Percentiles rank a stretch among this genome's conserved stretches.
These are phyloP conservation scores for Eumerus sabulonum DNA, from an alignment of 2,888 invertebrate genomes.

Conservation along the genomic window DNA sequence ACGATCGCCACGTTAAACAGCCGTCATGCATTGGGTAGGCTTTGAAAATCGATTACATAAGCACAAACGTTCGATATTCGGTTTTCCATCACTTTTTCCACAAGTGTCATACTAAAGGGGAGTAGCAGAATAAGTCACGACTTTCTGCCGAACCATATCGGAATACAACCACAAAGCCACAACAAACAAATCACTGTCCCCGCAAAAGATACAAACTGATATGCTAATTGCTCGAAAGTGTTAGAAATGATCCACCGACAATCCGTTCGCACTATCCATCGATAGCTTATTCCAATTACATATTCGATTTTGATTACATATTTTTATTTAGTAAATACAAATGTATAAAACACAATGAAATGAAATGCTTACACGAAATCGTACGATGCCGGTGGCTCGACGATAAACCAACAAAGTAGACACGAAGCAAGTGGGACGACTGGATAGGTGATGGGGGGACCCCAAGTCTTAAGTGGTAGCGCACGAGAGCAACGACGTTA, in stretches of 20 bases:
- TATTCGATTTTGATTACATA: too few species aligned
- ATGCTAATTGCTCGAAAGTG: slow-evolving; percentile 8
- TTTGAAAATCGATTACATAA: slow-evolving; percentile 18
- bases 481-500: slow-evolving; percentile 29
- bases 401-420: slow-evolving; percentile 24
- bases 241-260: background rate
- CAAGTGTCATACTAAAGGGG: slow-evolving; percentile 11
- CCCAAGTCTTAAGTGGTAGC: slow-evolving; percentile 21
- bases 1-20: background rate
- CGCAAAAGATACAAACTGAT: slow-evolving; percentile 1
- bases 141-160: slow-evolving; percentile 32
- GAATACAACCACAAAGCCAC: slow-evolving; percentile 26
- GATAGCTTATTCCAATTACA: background rate
- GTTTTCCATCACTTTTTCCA: background rate
- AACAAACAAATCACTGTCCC: slow-evolving; percentile 34
- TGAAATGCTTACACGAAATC: slow-evolving; percentile 58
- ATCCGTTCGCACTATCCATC: background rate
- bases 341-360: background rate
- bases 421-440: slow-evolving; percentile 2
- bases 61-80: slow-evolving; percentile 6
- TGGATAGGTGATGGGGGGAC: slow-evolving; percentile 1
- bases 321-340: too few species aligned
- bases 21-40: slow-evolving; percentile 10
- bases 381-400: slow-evolving; percentile 50
- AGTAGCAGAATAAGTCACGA: slow-evolving; percentile 15